Evolutionary conservation across 2,113 vertebrate species (phyloP).

Genomic region (Erinaceus europaeus): DNA sequence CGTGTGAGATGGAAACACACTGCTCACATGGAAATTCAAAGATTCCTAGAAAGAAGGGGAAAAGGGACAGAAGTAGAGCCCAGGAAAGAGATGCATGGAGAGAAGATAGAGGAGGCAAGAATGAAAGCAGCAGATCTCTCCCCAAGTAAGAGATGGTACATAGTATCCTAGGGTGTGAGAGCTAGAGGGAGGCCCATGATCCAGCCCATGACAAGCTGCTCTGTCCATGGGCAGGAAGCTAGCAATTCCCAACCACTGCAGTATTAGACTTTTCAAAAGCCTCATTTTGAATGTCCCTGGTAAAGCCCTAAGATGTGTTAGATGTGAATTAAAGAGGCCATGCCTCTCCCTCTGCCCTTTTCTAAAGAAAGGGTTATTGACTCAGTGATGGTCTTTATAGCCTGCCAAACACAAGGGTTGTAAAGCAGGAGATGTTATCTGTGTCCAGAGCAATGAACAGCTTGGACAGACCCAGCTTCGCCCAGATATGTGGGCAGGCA

Average conservation of each 20-base stretch:
- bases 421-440: slow-evolving; percentile 50
- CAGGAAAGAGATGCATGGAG: background rate
- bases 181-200: slow-evolving; percentile 40
- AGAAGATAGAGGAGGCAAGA: background rate
- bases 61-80: background rate
- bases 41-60: slow-evolving; percentile 28
- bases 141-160: background rate
- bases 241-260: slow-evolving; percentile 40
- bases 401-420: slow-evolving; percentile 44
- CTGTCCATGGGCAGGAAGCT: slow-evolving; percentile 63
- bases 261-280: slow-evolving; percentile 50
- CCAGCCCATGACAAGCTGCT: slow-evolving; percentile 39
- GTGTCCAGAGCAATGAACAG: background rate
- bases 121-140: slow-evolving; percentile 36
- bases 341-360: slow-evolving; percentile 27
- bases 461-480: background rate
- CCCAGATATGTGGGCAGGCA: background rate
- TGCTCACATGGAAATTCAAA: background rate
- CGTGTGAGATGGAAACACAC: background rate
- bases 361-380: slow-evolving; percentile 71
- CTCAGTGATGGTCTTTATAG: slow-evolving; percentile 70
- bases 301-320: slow-evolving; percentile 59
- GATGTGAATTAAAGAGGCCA: slow-evolving; percentile 71
- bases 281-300: slow-evolving; percentile 69
- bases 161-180: slow-evolving; percentile 12